phyloP scores from a whole-genome alignment of 2,113 vertebrate species.

The Craseonycteris thonglongyai region DNA sequence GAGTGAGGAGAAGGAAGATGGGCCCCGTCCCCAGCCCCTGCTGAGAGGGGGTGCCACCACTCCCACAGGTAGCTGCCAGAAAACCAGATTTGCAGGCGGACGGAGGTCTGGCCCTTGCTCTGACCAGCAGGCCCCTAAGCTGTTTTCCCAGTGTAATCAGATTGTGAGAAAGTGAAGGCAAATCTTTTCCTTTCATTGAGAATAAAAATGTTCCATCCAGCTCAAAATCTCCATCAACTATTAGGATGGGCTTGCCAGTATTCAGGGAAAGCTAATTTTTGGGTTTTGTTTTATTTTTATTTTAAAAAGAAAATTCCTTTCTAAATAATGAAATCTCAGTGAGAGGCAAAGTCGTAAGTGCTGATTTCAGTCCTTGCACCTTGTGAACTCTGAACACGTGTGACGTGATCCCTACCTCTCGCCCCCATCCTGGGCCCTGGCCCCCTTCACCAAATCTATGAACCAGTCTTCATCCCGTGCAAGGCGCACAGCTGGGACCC shows the following conservation, averaged over 20 bases:
- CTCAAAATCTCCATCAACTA: not conserved
- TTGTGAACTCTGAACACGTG: too few relatives aligned
- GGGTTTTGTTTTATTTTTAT: not conserved
- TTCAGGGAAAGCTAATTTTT: not conserved
- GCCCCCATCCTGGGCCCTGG: not conserved
- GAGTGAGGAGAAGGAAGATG: not conserved
- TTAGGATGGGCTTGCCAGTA: not conserved
- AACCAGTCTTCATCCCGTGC: not conserved
- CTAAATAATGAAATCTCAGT: not conserved
- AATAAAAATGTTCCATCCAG: not conserved
- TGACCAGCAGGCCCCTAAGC: not conserved
- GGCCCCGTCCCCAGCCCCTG: not conserved
- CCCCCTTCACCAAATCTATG: fast-evolving
- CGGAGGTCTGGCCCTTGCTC: not conserved
- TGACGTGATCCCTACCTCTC: fast-evolving
- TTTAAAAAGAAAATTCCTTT: not conserved
- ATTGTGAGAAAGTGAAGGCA: not conserved
- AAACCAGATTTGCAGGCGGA: not conserved
- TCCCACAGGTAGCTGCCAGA: not conserved
- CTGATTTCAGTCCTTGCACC: not conserved
- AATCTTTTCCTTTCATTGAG: not conserved
- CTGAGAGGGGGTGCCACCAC: not conserved
- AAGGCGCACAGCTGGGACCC: not conserved
- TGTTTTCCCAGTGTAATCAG: not conserved
- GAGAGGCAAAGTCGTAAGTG: not conserved